A percentile compares a stretch with the other conserved stretches of the same genome.
These are phyloP conservation scores for Platalea minor DNA, from an alignment of 2,797 vertebrate genomes.

Conservation along the genomic window DNA sequence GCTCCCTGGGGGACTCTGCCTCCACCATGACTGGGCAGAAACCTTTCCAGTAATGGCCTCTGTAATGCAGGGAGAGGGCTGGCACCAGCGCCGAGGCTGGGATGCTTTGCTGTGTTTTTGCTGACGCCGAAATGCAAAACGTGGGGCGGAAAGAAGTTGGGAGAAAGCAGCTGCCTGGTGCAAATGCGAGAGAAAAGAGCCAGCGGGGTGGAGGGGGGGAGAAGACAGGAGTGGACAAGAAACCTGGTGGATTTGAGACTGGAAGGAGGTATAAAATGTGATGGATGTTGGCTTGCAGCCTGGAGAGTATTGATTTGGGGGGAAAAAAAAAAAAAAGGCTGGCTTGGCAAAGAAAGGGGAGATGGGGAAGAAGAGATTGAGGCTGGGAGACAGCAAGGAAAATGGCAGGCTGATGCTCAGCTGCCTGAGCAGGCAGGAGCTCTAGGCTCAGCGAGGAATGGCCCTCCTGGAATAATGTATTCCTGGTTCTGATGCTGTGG, in stretches of 20 bases:
- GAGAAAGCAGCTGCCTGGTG: background rate
- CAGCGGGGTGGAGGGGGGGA: fast-evolving
- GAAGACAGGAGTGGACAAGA: background rate
- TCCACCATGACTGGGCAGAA: background rate
- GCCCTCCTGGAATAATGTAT: background rate
- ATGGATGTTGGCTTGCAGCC: background rate
- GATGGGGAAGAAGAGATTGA: background rate
- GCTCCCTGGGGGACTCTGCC: no score
- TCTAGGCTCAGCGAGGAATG: fast-evolving
- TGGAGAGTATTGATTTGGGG: background rate
- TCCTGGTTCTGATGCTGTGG: background rate
- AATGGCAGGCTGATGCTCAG: background rate
- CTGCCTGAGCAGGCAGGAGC: background rate
- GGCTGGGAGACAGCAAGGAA: background rate
- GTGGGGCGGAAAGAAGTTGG: background rate
- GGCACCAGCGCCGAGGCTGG: background rate
- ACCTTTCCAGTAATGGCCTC: background rate
- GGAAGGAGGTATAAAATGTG: background rate
- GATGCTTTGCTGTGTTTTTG: fast-evolving
- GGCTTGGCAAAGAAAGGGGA: background rate
- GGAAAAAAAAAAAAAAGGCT: background rate
- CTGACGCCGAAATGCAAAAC: background rate
- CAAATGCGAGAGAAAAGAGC: background rate
- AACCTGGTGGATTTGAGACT: background rate
- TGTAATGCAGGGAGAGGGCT: fast-evolving